phyloP scores from a whole-genome alignment of 2,888 invertebrate species.

The Troglohyphantes excavatus region DNA sequence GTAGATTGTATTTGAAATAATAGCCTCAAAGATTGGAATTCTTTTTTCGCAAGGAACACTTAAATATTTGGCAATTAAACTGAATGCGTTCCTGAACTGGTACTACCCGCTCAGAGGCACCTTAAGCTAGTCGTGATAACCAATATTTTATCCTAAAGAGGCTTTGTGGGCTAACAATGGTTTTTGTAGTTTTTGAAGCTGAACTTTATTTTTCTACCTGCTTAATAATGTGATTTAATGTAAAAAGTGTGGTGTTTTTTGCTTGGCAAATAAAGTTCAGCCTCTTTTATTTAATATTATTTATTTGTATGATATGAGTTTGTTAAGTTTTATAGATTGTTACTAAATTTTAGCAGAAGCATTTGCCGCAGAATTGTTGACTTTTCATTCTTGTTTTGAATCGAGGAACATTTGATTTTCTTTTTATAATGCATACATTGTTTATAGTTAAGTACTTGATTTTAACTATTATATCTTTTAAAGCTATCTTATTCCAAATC shows the following conservation, averaged over 20 bases:
- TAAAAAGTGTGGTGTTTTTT: conserved; percentile 36
- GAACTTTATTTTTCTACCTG: conserved; percentile 70
- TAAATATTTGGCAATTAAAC: conserved; percentile 9
- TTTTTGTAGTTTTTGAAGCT: conserved; percentile 47
- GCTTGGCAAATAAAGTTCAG: conserved; percentile 70
- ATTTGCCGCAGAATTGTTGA: conserved; percentile 35
- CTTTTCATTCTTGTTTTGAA: conserved; percentile 8
- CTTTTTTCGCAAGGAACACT: conserved; percentile 10
- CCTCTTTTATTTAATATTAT: conserved; percentile 37
- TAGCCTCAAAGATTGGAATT: conserved; percentile 20
- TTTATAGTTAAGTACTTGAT: no score
- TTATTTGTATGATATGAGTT: conserved; percentile 6
- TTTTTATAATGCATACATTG: neutral
- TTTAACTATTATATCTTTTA: neutral
- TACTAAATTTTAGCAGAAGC: conserved; percentile 16
- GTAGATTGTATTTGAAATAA: conserved; percentile 37
- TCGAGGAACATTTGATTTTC: neutral
- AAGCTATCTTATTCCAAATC: neutral
- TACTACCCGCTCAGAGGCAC: conserved; percentile 48
- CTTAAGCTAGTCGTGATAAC: conserved; percentile 52
- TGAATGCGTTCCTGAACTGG: conserved; percentile 44
- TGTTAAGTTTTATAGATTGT: conserved; percentile 49
- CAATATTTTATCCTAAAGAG: conserved; percentile 33
- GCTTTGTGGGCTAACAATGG: conserved; percentile 38
- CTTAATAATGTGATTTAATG: conserved; percentile 64